phyloP scores from a whole-genome alignment of 1,140 invertebrate genomes.

The Drosophila kanapiae region DNA sequence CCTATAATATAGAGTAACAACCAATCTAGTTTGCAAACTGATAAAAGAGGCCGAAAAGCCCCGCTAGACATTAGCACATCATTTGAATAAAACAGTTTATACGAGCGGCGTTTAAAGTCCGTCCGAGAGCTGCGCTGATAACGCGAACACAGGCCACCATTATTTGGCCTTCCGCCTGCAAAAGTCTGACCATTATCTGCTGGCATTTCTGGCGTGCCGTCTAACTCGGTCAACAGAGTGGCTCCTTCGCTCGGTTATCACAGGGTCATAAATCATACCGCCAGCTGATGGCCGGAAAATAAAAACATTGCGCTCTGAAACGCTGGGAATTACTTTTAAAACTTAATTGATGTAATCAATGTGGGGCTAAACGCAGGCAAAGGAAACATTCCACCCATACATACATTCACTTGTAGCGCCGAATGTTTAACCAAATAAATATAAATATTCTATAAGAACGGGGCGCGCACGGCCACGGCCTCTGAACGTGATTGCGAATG shows the following conservation, averaged over 20 bases:
- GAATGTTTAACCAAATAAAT: slow-evolving; percentile 31
- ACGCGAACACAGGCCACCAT: slow-evolving; percentile 10
- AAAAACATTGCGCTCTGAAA: slow-evolving; percentile 8
- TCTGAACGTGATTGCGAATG: slow-evolving; percentile 46
- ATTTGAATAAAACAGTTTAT: slow-evolving; percentile 24
- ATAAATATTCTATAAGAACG: slow-evolving; percentile 24
- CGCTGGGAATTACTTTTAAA: slow-evolving; percentile 25
- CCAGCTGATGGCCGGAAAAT: background rate
- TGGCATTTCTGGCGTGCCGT: slow-evolving; percentile 5
- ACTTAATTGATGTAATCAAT: slow-evolving; percentile 54
- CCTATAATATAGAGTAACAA: background rate
- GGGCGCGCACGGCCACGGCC: slow-evolving; percentile 19
- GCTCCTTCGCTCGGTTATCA: slow-evolving; percentile 45
- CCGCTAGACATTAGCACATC: slow-evolving; percentile 7
- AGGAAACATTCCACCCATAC: slow-evolving; percentile 31
- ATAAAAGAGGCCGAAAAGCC: slow-evolving; percentile 15
- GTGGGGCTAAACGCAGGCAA: background rate
- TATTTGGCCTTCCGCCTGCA: slow-evolving; percentile 26
- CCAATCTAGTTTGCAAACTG: slow-evolving; percentile 9
- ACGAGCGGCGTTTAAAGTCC: slow-evolving; percentile 35
- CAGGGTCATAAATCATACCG: slow-evolving; percentile 58
- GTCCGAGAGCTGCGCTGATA: slow-evolving; percentile 34
- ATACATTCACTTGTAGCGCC: background rate
- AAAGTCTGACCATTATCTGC: slow-evolving; percentile 32
- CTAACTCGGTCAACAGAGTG: slow-evolving; percentile 56